Evolutionary conservation across 1,140 invertebrate species (phyloP), one percentile per base, ranked within the genome.

Genomic region (Tyrophagus putrescentiae): DNA sequence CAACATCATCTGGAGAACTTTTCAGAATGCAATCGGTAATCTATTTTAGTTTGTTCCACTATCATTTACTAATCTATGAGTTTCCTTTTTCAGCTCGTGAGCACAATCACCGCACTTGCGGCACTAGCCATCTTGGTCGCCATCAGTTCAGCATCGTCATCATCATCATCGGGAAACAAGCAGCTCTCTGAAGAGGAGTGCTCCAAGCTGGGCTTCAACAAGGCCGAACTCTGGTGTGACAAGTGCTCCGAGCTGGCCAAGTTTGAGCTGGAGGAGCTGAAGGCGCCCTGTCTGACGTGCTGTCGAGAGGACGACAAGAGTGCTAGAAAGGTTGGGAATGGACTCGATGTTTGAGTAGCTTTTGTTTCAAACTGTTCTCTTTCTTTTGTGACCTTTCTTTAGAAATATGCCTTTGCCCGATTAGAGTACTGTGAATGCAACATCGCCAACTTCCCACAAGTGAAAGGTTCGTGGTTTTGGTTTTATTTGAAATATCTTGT

Each of bases 391-490:
- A 53, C 5, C 31, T 13, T 27, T 33, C 59, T 61, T n/a, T 57
- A 70, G 68, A 79, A 79, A 45, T 92, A 88, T 72, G 82, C 87
- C 11, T 84, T 82, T 73, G 90, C 89, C 16, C 78, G 88, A 48
- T 72, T 95, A 28, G 85, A 91, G 78, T 87, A 94, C 0, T 94
- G 90, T 70, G 89, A 86, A 62, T 95, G 91, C 73, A 94, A 94
- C 76, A 91, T 93, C 76, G 87, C 87, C 61, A 82, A 86, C 34
- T 95, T 89, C 79, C 90, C 91, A 45, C 91, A 95, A 77, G 91
- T 95, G 67, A 85, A 93, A 79, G 81, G 81, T 81, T 72, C 62
- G 65, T 63, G n/a, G 29, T 31, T 57, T 41, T 57, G 63, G 28
- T 23, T 36, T 34, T 9, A 50, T 59, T 9, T 18, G 11, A 41